Percentiles rank a stretch among this genome's conserved stretches.
Evolutionary conservation across 2,888 invertebrate species (phyloP).

Genomic region (Microchrysa polita): DNA sequence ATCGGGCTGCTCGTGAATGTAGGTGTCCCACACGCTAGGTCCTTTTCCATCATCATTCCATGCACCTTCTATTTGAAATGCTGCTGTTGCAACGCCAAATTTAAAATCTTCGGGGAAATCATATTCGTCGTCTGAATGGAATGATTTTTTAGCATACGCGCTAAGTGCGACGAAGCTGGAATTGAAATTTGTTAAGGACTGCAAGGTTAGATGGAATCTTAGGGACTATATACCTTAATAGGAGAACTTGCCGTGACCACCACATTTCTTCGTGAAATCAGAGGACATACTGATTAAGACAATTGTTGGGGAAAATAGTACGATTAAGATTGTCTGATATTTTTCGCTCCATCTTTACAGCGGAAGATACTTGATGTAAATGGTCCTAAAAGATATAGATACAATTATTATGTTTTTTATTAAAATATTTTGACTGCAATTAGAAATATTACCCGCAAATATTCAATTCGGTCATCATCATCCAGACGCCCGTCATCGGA

Average conservation of each 20-base stretch:
- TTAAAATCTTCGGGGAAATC: constrained; percentile 55
- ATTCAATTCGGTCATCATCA: constrained; percentile 59
- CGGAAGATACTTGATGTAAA: constrained; percentile 55
- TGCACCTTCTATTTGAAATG: constrained; percentile 58
- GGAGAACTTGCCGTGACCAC: no score
- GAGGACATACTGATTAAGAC: neutral
- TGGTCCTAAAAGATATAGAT: constrained; percentile 53
- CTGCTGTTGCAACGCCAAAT: constrained; percentile 57
- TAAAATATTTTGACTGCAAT: no score
- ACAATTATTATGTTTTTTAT: constrained; percentile 38
- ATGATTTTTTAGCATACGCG: neutral
- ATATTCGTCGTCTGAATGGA: neutral
- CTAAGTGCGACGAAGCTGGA: neutral
- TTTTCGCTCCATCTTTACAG: constrained; percentile 56
- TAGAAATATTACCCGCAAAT: constrained; percentile 53
- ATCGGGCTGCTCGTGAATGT: constrained; percentile 59
- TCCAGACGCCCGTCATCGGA: constrained; percentile 64
- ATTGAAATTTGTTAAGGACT: no score
- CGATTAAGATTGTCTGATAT: constrained; percentile 49
- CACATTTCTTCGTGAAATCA: no score
- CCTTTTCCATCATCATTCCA: constrained; percentile 64
- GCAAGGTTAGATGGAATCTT: neutral
- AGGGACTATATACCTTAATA: neutral
- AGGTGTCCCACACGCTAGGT: constrained; percentile 67
- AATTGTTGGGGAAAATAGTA: neutral